Base-by-base conservation (phyloP, 1,140 invertebrate species). In the Apis florea region DNA sequence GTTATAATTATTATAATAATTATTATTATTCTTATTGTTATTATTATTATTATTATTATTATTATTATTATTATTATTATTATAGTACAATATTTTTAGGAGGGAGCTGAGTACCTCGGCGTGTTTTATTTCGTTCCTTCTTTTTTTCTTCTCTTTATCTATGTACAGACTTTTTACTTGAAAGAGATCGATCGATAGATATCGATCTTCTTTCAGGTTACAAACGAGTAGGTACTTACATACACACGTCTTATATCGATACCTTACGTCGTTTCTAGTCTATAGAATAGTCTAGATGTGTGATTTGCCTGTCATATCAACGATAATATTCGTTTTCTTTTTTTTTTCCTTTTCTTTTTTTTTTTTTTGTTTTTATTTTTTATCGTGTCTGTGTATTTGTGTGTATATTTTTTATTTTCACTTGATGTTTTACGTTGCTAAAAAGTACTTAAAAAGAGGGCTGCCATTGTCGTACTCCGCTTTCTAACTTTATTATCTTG, bases 91-190 rank as follows among this genome's bases (percentile, higher is more conserved):
- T 75, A 71, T 66, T 75, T 56, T 84, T 67, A 77, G 78, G 78
- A 87, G 85, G 86, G 78, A 87, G 78, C 78, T 82, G 82, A 79
- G 61, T 87, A 84, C 79, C 85, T 87, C 85, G 82, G 66, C 68
- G 49, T 79, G 47, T 86, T 77, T 68, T 24, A 12, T 17, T 47
- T 78, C n/a, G 0, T 49, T 58, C 13, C 24, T 21, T 47, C 19
- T 66, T 59, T 19, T 10, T 47, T 54, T 75, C 15, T 8, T 47
- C 49, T 31, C 17, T 31, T 81, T 40, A 31, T 15, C 53, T 80
- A 87, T 87, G 51, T 87, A 87, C 85, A 87, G 68, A 79, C 49
- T 85, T 84, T 24, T 75, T 73, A 53, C 66, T 26, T 70, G 63
- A 79, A 40, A 77, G 72, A 73, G 61, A 84, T 74, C 64, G 51